Conservation (phyloP, 35 echinoderm and acorn worm species). For the Ophioderma brevispina region DNA sequence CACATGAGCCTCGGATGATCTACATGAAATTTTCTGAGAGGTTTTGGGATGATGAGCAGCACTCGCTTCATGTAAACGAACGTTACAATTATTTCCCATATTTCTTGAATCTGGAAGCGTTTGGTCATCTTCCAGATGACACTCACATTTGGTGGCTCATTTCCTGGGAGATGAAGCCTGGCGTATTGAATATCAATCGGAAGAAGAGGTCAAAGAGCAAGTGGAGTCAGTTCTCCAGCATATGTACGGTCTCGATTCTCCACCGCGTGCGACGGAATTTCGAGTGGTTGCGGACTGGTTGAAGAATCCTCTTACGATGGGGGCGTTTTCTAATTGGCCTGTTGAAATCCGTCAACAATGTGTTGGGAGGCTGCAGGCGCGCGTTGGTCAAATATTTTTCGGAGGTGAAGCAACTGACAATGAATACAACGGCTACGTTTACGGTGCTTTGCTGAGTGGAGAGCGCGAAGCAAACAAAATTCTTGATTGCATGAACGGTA, state of each 20-base stretch:
- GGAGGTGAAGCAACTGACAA: constrained; percentile 31
- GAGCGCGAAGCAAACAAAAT: background rate
- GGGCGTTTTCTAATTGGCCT: constrained; percentile 43
- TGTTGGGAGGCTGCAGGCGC: background rate
- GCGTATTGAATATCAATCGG: constrained; percentile 24
- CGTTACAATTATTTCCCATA: constrained; percentile 19
- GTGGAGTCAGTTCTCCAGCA: constrained; percentile 10
- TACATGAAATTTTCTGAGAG: constrained; percentile 41
- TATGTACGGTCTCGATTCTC: constrained; percentile 23
- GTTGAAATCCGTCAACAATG: constrained; percentile 26
- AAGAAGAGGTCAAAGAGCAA: constrained; percentile 10
- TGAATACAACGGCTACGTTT: background rate
- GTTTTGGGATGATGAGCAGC: constrained; percentile 48
- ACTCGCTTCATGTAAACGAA: background rate
- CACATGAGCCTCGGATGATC: constrained; percentile 34
- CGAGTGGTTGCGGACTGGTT: constrained; percentile 33
- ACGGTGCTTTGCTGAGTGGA: background rate
- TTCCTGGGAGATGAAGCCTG: constrained; percentile 31
- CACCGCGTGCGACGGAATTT: background rate
- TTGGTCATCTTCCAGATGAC: constrained; percentile 24
- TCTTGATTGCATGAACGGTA: background rate
- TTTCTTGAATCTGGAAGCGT: constrained; percentile 48
- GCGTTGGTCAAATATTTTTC: constrained; percentile 41
- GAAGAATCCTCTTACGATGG: constrained; percentile 13
- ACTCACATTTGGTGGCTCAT: constrained; percentile 30